Base-by-base conservation (phyloP, 2,113 vertebrate genomes). In the Passer domesticus region DNA sequence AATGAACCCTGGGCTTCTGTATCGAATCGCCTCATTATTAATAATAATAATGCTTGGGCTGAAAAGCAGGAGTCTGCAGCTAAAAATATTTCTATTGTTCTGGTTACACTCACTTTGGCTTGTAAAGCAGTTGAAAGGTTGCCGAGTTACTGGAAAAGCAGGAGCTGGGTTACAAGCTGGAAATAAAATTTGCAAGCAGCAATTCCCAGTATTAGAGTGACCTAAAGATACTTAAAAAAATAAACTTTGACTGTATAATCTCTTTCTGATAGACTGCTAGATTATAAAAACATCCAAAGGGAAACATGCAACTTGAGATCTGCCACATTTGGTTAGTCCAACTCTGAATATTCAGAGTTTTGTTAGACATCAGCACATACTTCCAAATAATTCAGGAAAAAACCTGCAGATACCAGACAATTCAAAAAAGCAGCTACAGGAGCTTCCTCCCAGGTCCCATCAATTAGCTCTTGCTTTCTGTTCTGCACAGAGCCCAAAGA, bases 41-140 rank as follows among this genome's bases (percentile, higher is more conserved):
- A 63, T 83, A 95, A 91, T 94, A 83, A 63, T 83, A 95, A 91
- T 0, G 47, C 90, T 25, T 10, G 74, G 85, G 73, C 56, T 72
- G 80, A 56, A 84, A 86, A 94, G 91, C 74, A 89, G 75, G 63
- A 85, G 75, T 28, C 91, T 92, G 87, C 35, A 80, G 92, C 75
- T 87, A 84, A 83, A 90, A 90, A 83, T 78, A 60, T 83, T 88
- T 66, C 90, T 80, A 41, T 90, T 87, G 62, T 96, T 93, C 92
- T 93, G 64, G 56, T 93, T 89, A 33, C 91, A 46, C 79, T 95
- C 87, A 22, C 59, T 90, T 52, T 41, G 86, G 69, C 90, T 84
- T 49, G 72, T 59, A n/a, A 83, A 11, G 79, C 4, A 33, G 43
- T 86, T 90, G 92, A 93, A 95, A 92, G 83, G 70, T 78, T 27